Evolutionary conservation across 2,113 vertebrate genomes (phyloP).

Genomic region (Ariopsis seemanni): DNA sequence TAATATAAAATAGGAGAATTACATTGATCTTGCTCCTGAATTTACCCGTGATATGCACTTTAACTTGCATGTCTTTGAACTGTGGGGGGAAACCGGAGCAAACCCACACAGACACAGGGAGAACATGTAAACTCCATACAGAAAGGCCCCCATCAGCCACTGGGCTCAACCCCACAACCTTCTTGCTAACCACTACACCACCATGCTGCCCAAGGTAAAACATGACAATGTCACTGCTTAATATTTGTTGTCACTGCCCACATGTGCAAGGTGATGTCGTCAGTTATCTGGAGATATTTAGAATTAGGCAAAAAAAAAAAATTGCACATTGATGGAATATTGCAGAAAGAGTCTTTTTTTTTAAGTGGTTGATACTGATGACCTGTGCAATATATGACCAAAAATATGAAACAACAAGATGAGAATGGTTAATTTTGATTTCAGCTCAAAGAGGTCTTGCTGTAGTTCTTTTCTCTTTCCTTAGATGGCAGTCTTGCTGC

Average conservation of each 20-base stretch:
- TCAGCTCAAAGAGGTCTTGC: background rate
- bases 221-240: background rate
- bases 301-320: background rate
- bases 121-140: no score
- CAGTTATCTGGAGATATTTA: background rate
- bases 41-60: no score
- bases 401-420: background rate
- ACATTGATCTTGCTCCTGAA: no score
- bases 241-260: background rate
- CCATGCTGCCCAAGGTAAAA: background rate
- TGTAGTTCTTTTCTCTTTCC: slow-evolving; percentile 48
- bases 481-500: slow-evolving; percentile 54
- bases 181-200: no score
- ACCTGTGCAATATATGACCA: background rate
- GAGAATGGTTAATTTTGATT: background rate
- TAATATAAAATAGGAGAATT: no score
- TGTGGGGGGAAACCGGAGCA: no score
- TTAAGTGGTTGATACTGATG: background rate
- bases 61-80: no score
- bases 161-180: no score
- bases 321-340: background rate
- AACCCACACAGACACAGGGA: no score
- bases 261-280: background rate
- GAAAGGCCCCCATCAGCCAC: no score
- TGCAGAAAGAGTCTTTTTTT: background rate